Percentiles rank a stretch among this genome's conserved stretches.
Evolutionary conservation across 2,888 invertebrate species (phyloP).

Genomic region (Trichopria drosophilae): DNA sequence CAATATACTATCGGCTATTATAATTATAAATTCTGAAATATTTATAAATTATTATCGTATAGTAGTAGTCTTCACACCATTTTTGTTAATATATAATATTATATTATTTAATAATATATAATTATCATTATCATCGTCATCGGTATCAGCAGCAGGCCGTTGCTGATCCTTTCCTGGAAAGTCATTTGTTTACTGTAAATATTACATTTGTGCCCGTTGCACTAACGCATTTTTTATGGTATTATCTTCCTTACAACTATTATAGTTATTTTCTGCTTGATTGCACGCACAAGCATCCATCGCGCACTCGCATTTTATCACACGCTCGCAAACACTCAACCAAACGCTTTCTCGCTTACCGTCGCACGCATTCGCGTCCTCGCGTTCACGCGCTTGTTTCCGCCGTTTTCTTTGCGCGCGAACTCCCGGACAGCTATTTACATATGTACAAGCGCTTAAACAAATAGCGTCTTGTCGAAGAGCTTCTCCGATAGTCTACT

Average conservation of each 20-base stretch:
- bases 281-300: slow-evolving; percentile 52
- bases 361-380: no score
- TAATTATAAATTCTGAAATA: slow-evolving; percentile 55
- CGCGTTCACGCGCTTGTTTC: no score
- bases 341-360: no score
- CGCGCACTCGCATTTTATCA: no score
- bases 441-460: slow-evolving; percentile 54
- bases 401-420: no score
- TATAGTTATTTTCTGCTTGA: slow-evolving; percentile 41
- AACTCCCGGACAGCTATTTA: no score
- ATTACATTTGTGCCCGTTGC: slow-evolving; percentile 59
- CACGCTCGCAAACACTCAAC: no score
- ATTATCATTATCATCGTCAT: slow-evolving; percentile 30
- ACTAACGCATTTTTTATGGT: slow-evolving; percentile 47
- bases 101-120: slow-evolving; percentile 43
- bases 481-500: slow-evolving; percentile 27
- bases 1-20: slow-evolving; percentile 54
- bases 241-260: slow-evolving; percentile 37
- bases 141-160: slow-evolving; percentile 14
- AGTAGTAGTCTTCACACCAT: slow-evolving; percentile 58
- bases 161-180: slow-evolving; percentile 28
- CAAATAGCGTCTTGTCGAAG: slow-evolving; percentile 28
- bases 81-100: slow-evolving; percentile 49
- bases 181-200: slow-evolving; percentile 47
- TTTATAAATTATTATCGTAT: slow-evolving; percentile 58